These are phyloP conservation scores for Zoanthus sansibaricus DNA, from an alignment of 92 coral and sea anemone species.

Conservation along the genomic window DNA sequence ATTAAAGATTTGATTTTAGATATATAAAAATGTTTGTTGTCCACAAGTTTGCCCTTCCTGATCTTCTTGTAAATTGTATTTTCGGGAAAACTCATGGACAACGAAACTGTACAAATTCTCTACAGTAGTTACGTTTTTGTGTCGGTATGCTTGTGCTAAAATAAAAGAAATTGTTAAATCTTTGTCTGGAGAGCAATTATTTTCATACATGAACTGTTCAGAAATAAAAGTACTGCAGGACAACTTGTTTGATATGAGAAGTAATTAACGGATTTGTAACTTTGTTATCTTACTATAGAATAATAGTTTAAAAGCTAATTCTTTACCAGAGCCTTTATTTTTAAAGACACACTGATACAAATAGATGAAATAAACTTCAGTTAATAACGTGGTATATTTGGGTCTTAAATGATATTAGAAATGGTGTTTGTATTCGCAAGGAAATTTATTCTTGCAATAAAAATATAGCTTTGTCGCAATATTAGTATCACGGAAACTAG, in stretches of 20 bases:
- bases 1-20: conserved; percentile 70
- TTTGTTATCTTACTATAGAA: background rate
- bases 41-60: conserved; percentile 54
- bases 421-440: background rate
- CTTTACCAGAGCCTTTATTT: background rate
- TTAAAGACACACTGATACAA: background rate
- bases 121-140: conserved; percentile 70
- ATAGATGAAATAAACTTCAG: background rate
- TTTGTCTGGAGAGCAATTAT: conserved; percentile 47
- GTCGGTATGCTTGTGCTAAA: conserved; percentile 95
- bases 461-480: too few species aligned
- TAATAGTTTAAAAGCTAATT: background rate
- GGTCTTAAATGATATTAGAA: background rate
- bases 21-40: conserved; percentile 25
- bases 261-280: background rate
- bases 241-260: background rate
- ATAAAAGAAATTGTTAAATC: conserved; percentile 73
- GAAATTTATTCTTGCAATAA: background rate
- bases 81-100: conserved; percentile 40
- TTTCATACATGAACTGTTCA: background rate
- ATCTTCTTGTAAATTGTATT: conserved; percentile 84
- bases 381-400: background rate
- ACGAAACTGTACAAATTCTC: conserved; percentile 83
- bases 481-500: background rate
- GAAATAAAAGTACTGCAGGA: background rate